Evolutionary conservation across 2,797 vertebrate species (phyloP), one percentile per base, ranked within the genome.

Genomic region (Pseudocheirus occidentalis): DNA sequence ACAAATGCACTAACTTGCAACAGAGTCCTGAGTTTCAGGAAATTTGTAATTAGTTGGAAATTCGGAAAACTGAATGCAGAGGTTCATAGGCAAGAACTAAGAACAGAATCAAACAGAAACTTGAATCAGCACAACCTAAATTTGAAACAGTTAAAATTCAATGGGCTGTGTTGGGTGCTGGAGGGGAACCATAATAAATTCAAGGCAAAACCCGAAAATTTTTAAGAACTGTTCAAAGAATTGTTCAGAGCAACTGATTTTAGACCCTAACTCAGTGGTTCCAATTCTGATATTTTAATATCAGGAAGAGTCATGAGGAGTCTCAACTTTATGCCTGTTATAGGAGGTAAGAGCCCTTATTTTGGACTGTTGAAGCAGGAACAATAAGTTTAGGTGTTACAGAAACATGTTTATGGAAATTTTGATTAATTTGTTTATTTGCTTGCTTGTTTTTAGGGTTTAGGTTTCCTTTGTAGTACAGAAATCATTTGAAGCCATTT

Each of bases 401-500:
- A 40, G n/a, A 81, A 81, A 24, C 29, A 24, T 24, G 18, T 81
- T 81, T 40, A 46, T 81, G 66, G 66, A 81, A 81, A n/a, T 81
- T 81, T 81, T 46, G 46, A 81, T 81, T 40, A 81, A 24, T 40
- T 81, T 73, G 66, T 21, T 73, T 81, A 46, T 81, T 81, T 81
- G n/a, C n/a, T 73, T 73, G 16, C 40, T 40, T 73, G 98, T 98
- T 98, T 99, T 98, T 98, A 99, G 98, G 98, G 97, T 99, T 98
- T 98, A 98, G 98, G 98, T 99, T 99, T 99, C 99, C 99, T 99
- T 99, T 96, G 99, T 99, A 99, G 99, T 99, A 99, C 99, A 99
- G 99, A 99, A 99, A 99, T 99, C 98, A 99, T 98, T 95, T 98
- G 98, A 99, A 99, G 99, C 98, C 99, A 97, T 98, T 98, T 93